A percentile compares a stretch with the other conserved stretches of the same genome.
phyloP scores from a whole-genome alignment of 2,888 invertebrate species.

The Erebia palarica region DNA sequence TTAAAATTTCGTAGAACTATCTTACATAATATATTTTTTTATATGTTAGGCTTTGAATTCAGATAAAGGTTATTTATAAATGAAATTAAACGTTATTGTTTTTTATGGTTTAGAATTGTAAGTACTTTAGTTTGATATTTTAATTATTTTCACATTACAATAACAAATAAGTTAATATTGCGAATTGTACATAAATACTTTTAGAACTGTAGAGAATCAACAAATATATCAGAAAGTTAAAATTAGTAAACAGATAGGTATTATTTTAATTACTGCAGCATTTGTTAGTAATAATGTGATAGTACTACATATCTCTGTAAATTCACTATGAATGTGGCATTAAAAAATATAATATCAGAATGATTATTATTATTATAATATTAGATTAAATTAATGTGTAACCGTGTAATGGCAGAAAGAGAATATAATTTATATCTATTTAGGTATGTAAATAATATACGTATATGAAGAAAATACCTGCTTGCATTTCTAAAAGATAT shows the following conservation, averaged over 20 bases:
- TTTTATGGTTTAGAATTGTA: no score
- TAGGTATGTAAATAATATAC: not conserved
- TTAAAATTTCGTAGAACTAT: no score
- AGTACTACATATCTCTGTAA: constrained; percentile 11
- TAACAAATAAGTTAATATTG: no score
- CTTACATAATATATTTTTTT: not conserved
- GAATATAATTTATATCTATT: not conserved
- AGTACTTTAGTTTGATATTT: no score
- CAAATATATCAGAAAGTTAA: not conserved
- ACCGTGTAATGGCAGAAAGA: not conserved
- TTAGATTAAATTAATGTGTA: not conserved
- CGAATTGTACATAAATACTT: no score
- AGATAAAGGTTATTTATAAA: not conserved
- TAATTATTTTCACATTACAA: no score
- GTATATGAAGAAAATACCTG: not conserved
- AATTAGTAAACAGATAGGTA: not conserved
- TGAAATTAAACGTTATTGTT: no score
- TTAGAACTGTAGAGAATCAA: no score
- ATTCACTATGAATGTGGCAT: not conserved
- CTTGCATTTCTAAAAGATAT: not conserved
- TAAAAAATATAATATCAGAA: not conserved
- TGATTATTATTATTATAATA: no score
- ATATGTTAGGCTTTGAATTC: not conserved
- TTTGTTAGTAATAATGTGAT: constrained; percentile 10
- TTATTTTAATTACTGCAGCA: not conserved